phyloP scores from a whole-genome alignment of 2,113 vertebrate genomes.

The Ptilorrhoa leucosticta region DNA sequence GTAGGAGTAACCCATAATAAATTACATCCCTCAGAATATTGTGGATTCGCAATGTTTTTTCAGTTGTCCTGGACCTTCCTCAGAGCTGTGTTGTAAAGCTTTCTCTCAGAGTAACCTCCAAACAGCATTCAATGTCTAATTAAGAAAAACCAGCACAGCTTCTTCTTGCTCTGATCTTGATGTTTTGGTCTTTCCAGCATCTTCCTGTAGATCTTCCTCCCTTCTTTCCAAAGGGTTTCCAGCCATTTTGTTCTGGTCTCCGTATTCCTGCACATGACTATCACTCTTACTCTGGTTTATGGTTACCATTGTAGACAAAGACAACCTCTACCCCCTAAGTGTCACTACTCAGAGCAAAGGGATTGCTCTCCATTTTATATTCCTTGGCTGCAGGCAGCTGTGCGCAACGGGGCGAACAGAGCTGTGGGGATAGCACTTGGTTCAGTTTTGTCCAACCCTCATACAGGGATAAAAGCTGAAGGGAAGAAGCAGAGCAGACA shows the following conservation, averaged over 20 bases:
- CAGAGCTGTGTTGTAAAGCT: not conserved
- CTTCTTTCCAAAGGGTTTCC: not conserved
- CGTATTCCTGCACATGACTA: rapidly evolving
- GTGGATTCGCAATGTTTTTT: not conserved
- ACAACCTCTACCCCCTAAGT: not conserved
- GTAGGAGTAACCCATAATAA: not conserved
- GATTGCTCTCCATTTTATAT: not conserved
- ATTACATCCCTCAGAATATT: not conserved
- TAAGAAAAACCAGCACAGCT: not conserved
- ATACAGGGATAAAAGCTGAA: not conserved
- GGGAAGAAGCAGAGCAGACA: not conserved
- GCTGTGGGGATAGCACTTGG: not conserved
- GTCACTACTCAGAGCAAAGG: not conserved
- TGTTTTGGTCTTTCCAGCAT: not conserved
- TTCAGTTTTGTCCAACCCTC: rapidly evolving
- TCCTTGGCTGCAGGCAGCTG: not conserved
- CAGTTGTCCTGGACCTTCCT: not conserved
- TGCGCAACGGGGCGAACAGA: not conserved
- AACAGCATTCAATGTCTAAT: not conserved
- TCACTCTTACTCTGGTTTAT: not conserved
- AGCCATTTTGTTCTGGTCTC: not conserved
- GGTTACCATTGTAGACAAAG: not conserved
- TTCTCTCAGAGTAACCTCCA: not conserved
- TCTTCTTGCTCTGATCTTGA: not conserved
- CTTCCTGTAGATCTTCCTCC: not conserved